Evolutionary conservation across 1,140 invertebrate genomes (phyloP), one percentile per base, ranked within the genome.

Genomic region (Druon quercuslanigerum): DNA sequence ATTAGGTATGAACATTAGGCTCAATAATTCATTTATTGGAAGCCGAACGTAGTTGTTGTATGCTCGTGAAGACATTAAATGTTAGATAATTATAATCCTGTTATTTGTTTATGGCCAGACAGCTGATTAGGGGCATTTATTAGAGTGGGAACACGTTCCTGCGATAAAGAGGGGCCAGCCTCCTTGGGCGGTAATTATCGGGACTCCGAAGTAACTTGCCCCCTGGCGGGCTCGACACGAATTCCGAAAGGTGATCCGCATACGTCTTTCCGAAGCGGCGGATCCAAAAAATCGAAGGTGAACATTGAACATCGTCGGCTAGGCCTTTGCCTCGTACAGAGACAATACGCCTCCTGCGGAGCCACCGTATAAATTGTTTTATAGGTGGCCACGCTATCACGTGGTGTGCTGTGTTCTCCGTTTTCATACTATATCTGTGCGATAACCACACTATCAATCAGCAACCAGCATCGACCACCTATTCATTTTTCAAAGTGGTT

Each of bases 241-340:
- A 90, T 88, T 87, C 81, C 86, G 78, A 88, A 87, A 88, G 86
- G 83, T 88, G 87, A 87, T 89, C 87, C 86, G 81, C 82, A 83
- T 85, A 85, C 81, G 83, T 85, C 82, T 88, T 77, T 74, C 56
- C 74, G 75, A 79, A 81, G 78, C 66, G 76, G 79, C 77, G 54
- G 82, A 81, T 79, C 70, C 76, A 71, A 84, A 80, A 84, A 80
- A 83, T 76, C 66, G 75, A 80, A 78, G 74, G 75, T 72, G 77
- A 79, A 76, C 81, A 78, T 74, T 72, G 75, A 79, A 76, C 81
- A 78, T 81, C 73, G 82, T 76, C 85, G 86, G 83, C 79, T 80
- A 60, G 74, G 79, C 82, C 82, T 79, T 84, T 82, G 80, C 72
- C 52, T 66, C 77, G 73, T 83, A 78, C 71, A 84, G 82, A 90